Conservation (phyloP, 2,113 vertebrate genomes). For the Plotosus lineatus region DNA sequence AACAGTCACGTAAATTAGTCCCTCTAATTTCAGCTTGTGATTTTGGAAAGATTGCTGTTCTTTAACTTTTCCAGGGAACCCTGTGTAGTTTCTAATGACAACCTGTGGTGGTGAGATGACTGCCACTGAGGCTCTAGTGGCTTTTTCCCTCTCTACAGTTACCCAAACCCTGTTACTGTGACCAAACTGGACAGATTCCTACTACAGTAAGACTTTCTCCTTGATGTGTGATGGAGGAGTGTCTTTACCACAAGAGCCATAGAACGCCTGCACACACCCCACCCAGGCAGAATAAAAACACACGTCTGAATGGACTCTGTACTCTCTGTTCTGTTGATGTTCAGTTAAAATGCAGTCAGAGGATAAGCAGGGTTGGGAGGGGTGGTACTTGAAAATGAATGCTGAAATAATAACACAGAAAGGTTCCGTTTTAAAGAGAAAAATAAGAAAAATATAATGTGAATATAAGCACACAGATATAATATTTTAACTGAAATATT, state of each 20-base stretch:
- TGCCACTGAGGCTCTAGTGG: conserved; percentile 37
- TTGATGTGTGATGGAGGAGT: neutral
- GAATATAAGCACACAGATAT: too few relatives aligned
- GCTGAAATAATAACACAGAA: too few relatives aligned
- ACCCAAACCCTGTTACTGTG: conserved; percentile 11
- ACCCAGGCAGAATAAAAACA: conserved; percentile 23
- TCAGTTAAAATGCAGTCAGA: neutral
- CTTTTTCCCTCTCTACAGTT: conserved; percentile 45
- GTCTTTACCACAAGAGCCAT: conserved; percentile 27
- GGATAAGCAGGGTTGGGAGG: too few relatives aligned
- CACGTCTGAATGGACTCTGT: conserved; percentile 33
- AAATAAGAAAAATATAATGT: too few relatives aligned
- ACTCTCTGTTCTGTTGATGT: conserved; percentile 26
- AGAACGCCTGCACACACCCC: neutral
- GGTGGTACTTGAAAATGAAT: too few relatives aligned
- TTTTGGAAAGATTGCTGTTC: neutral
- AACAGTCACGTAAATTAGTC: neutral
- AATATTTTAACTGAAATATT: too few relatives aligned
- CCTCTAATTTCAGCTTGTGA: neutral
- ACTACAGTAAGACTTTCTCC: neutral
- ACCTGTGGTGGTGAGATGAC: conserved; percentile 36
- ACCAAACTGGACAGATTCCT: conserved; percentile 12
- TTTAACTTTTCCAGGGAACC: neutral
- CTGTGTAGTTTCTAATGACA: conserved; percentile 45
- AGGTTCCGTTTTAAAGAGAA: too few relatives aligned